Conservation (phyloP, 2,797 vertebrate genomes). For the Sebastes jordani region DNA sequence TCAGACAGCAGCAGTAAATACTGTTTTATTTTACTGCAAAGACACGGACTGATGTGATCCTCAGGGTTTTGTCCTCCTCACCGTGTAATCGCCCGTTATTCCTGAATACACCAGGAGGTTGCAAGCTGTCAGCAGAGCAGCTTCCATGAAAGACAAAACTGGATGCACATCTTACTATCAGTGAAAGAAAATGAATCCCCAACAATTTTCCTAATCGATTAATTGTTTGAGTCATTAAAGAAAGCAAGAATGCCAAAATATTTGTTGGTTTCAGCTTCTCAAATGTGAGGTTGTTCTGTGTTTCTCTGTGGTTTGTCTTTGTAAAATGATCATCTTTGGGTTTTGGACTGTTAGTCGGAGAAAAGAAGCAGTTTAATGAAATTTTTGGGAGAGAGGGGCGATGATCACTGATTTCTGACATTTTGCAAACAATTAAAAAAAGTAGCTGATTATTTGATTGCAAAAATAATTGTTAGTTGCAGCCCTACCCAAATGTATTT, state of each 20-base stretch:
- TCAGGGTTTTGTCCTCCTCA: background rate
- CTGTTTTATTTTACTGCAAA: background rate
- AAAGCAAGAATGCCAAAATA: background rate
- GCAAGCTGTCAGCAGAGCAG: background rate
- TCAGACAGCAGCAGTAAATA: background rate
- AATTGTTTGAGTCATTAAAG: background rate
- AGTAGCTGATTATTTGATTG: too few relatives aligned
- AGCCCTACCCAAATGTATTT: too few relatives aligned
- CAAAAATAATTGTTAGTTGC: too few relatives aligned
- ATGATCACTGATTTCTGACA: background rate
- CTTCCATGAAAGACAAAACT: constrained; percentile 3
- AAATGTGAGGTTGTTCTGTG: background rate
- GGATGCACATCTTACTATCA: background rate
- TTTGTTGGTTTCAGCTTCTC: background rate
- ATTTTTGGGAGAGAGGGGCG: background rate
- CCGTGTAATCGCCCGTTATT: background rate
- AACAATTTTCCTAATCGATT: background rate
- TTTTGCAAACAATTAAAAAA: background rate
- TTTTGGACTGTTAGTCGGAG: background rate
- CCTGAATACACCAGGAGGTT: constrained; percentile 8
- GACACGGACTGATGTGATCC: background rate
- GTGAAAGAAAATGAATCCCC: background rate
- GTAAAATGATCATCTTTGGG: background rate
- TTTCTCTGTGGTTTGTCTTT: background rate
- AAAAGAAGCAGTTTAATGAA: background rate